Percentiles rank a stretch among this genome's conserved stretches.
phyloP scores from a whole-genome alignment of 2,113 vertebrate species.

The Donacobius atricapilla region DNA sequence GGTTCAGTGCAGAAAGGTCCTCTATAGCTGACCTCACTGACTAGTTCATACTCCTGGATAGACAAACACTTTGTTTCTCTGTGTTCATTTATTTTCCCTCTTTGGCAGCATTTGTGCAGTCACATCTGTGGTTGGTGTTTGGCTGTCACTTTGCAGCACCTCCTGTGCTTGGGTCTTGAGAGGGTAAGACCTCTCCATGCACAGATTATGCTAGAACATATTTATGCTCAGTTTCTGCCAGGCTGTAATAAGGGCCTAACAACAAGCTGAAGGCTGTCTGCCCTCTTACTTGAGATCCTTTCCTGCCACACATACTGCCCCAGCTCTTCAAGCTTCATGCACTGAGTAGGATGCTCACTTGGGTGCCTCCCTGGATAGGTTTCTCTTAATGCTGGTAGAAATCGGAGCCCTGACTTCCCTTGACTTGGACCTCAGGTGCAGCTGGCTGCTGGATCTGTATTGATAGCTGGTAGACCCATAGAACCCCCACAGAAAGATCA shows the following conservation, averaged over 20 bases:
- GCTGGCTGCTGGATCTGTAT: background rate
- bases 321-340: background rate
- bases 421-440: background rate
- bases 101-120: background rate
- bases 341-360: background rate
- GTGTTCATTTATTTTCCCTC: background rate
- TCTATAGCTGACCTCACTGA: background rate
- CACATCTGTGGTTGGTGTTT: background rate
- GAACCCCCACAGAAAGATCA: background rate
- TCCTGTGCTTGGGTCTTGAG: rapidly evolving
- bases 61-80: background rate
- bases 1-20: background rate
- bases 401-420: background rate
- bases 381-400: background rate
- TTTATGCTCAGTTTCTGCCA: background rate
- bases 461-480: background rate
- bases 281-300: background rate
- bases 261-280: background rate
- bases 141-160: background rate
- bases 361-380: background rate
- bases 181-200: background rate
- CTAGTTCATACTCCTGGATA: background rate
- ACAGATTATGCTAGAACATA: background rate
- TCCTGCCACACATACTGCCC: background rate
- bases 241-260: background rate